A percentile compares a stretch with the other conserved stretches of the same genome.
Evolutionary conservation across 2,113 vertebrate species (phyloP).

Genomic region (Halcyon malimbica): DNA sequence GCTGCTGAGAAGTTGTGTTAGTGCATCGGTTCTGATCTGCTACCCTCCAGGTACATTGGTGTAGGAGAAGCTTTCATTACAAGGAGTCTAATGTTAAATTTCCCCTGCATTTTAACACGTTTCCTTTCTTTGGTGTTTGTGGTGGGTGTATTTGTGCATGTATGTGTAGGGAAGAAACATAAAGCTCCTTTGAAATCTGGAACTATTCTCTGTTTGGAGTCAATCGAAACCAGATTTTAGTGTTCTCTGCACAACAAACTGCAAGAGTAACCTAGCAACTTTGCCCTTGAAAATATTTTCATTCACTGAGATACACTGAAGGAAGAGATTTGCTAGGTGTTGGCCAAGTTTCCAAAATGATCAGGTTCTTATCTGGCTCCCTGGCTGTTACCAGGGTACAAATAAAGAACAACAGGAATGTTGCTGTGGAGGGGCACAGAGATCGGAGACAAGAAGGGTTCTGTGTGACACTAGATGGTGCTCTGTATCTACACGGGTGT

Average conservation of each 20-base stretch:
- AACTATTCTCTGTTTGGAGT: neutral
- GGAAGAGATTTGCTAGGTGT: fast-evolving
- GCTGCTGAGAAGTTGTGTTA: neutral
- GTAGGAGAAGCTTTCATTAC: neutral
- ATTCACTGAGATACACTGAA: neutral
- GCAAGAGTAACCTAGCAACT: neutral
- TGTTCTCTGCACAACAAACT: neutral
- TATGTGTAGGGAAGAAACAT: neutral
- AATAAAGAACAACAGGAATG: neutral
- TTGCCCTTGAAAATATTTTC: neutral
- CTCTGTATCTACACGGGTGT: neutral
- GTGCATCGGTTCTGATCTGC: neutral
- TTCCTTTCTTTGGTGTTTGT: neutral
- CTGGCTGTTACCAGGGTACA: too few species aligned
- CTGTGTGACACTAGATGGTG: neutral
- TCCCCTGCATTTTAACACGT: fast-evolving
- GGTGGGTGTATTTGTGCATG: neutral
- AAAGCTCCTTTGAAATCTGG: neutral
- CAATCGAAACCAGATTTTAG: neutral
- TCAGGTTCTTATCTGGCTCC: neutral
- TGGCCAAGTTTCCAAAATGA: neutral
- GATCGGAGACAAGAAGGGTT: neutral
- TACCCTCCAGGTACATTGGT: neutral
- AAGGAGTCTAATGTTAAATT: neutral
- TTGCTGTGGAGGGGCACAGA: neutral